These are phyloP conservation scores for Gorsachius magnificus DNA, from an alignment of 2,797 vertebrate species.

Conservation along the genomic window DNA sequence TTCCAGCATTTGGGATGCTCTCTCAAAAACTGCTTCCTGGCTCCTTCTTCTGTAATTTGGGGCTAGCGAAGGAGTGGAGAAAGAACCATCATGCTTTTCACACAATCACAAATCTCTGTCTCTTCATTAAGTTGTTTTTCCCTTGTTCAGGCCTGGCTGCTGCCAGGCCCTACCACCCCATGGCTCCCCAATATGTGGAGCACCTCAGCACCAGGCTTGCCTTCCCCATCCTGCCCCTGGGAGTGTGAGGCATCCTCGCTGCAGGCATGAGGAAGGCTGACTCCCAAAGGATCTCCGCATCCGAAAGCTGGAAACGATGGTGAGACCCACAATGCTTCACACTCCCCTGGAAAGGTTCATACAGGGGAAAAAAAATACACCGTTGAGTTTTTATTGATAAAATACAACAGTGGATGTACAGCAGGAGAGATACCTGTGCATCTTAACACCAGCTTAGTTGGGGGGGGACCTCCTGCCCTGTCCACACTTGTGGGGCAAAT, in stretches of 20 bases:
- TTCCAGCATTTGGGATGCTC: not conserved
- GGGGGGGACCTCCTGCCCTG: not conserved
- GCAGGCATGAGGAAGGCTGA: not conserved
- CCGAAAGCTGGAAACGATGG: not conserved
- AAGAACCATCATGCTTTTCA: accelerated
- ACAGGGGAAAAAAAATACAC: accelerated
- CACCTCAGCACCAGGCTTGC: not conserved
- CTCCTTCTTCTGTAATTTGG: not conserved
- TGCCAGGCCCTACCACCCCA: not conserved
- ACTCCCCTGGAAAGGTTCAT: not conserved
- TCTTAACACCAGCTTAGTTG: not conserved
- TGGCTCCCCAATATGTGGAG: accelerated
- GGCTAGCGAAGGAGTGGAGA: not conserved
- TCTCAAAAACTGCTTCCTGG: not conserved
- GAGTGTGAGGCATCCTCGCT: accelerated
- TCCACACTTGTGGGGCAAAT: not conserved
- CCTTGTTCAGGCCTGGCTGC: not conserved
- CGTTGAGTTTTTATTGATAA: not conserved
- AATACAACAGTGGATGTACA: not conserved
- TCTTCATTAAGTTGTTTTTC: not conserved
- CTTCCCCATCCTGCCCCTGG: accelerated
- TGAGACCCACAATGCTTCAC: not conserved
- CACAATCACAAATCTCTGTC: not conserved
- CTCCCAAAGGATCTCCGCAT: not conserved
- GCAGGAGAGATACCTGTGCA: not conserved